Evolutionary conservation across 2,113 vertebrate genomes (phyloP).

Genomic region (Dermatemys mawii): DNA sequence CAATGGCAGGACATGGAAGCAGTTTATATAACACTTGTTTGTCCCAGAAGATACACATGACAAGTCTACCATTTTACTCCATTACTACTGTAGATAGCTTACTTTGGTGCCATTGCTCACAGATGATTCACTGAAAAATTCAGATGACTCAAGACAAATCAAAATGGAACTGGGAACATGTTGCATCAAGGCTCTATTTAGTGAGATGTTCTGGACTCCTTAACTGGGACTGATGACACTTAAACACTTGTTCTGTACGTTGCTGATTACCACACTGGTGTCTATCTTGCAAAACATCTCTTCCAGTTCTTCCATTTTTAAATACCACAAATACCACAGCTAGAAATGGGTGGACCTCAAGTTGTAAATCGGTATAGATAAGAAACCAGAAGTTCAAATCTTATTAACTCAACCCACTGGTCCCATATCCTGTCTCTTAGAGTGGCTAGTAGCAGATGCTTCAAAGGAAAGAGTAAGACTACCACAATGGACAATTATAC

Average conservation of each 20-base stretch:
- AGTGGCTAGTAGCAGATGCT: neutral
- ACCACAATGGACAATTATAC: neutral
- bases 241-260: neutral
- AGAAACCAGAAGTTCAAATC: neutral
- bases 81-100: neutral
- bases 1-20: fast-evolving
- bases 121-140: neutral
- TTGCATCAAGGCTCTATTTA: neutral
- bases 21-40: neutral
- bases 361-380: neutral
- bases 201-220: neutral
- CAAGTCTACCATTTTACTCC: neutral
- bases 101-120: neutral
- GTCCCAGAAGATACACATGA: neutral
- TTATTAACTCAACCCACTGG: neutral
- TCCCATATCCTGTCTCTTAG: neutral
- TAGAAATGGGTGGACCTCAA: neutral
- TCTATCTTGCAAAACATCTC: neutral
- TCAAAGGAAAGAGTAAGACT: neutral
- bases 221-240: neutral
- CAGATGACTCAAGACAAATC: neutral
- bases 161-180: fast-evolving
- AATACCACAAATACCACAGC: neutral
- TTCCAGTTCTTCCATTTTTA: neutral
- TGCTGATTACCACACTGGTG: neutral